Evolutionary conservation across 2,888 invertebrate species (phyloP).

Genomic region (Sepioteuthis lessoniana): DNA sequence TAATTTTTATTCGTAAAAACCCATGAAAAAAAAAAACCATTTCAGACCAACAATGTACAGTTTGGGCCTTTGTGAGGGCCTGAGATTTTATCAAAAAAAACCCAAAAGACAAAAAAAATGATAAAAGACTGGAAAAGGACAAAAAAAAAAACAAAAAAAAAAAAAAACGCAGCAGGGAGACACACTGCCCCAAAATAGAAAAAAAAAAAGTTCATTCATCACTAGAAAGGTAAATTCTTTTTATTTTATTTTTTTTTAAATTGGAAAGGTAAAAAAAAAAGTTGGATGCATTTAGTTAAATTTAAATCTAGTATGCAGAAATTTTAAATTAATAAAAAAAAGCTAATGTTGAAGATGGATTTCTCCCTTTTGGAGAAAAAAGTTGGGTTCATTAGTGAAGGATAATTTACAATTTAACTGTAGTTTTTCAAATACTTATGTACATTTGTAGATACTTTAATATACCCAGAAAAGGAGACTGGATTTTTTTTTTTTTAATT

Average conservation of each 20-base stretch:
- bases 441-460: not conserved
- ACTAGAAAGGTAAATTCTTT: not conserved
- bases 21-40: not conserved
- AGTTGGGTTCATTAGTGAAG: not conserved
- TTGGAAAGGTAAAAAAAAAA: not conserved
- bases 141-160: no score
- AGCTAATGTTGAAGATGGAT: conserved; percentile 33
- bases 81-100: not conserved
- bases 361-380: conserved; percentile 10
- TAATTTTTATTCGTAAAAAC: not conserved
- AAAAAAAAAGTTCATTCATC: conserved; percentile 12
- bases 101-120: no score
- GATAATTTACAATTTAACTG: not conserved
- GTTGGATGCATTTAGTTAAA: conserved; percentile 3
- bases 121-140: no score
- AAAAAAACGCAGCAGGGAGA: not conserved
- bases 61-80: conserved; percentile 10
- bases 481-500: not conserved
- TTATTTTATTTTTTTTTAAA: not conserved
- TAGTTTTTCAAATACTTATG: not conserved
- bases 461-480: not conserved
- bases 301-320: not conserved
- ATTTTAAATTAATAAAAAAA: not conserved
- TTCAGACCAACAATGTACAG: conserved; percentile 33
- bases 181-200: not conserved